Evolutionary conservation across 37 sponge, comb jelly and placozoan genomes (phyloP), one percentile per base, ranked within the genome.

Genomic region (Spongilla lacustris): DNA sequence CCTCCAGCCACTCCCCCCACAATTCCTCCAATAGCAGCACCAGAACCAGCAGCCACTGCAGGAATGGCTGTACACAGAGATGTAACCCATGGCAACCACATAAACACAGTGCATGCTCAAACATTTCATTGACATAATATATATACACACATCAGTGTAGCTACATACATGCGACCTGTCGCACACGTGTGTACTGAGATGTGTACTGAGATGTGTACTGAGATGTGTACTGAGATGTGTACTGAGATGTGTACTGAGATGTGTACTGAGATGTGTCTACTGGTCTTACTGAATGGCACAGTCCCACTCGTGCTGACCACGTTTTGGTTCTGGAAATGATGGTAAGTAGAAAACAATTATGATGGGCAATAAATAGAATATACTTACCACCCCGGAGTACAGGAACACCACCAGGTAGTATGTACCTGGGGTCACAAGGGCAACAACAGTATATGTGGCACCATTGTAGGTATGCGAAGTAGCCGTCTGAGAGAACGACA

Each of bases 331-430:
- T 75, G 76, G 21, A 75, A 35, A 17, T n/a, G n/a, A 24, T 35
- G 36, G 13, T 9, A 23, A 75, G 21, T 35, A 75, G 25, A 0
- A 35, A 27, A 36, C 37, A 35, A 6, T 0, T 4, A 2, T 23
- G 32, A 31, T 72, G 31, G 9, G 31, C 73, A 72, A 72, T 12
- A 29, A 72, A 32, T 75, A 19, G 32, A 75, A 35, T 75, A 34
- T 0, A 30, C 76, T 13, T 75, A 75, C 76, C 25, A 35, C 74
- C 31, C 26, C 17, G 28, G 79, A 78, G 80, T 79, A 83, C 66
- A 79, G 73, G 12, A 74, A n/a, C n/a, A 84, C 71, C 33, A 79
- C 79, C 21, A 89, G 24, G 49, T 66, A 77, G 38, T 84, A 83
- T 36, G 32, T 48, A 4, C n/a, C 71, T 70, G 72, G 76, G 30